phyloP scores from a whole-genome alignment of 2,888 invertebrate genomes.

The Saturnia japonica region DNA sequence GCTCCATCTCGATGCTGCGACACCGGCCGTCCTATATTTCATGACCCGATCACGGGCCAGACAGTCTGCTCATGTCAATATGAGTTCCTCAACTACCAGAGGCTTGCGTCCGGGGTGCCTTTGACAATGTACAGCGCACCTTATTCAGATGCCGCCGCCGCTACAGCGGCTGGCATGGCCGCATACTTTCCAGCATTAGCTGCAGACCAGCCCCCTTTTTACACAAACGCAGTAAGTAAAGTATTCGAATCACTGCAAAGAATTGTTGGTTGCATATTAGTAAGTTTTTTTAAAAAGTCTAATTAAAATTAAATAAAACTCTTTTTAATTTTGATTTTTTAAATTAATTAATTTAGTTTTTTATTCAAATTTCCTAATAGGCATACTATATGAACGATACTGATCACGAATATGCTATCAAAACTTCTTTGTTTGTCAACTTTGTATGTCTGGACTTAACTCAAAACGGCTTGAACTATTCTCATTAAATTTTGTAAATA shows the following conservation, averaged over 20 bases:
- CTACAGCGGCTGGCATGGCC: slow-evolving; percentile 89
- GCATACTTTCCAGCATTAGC: slow-evolving; percentile 93
- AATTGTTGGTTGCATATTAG: slow-evolving; percentile 17
- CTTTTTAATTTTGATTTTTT: no score
- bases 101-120: slow-evolving; percentile 88
- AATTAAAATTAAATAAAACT: not conserved
- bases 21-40: slow-evolving; percentile 94
- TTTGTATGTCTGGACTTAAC: no score
- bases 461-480: no score
- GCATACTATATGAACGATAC: no score
- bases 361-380: no score
- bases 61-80: slow-evolving; percentile 95
- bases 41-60: slow-evolving; percentile 94
- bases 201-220: slow-evolving; percentile 93
- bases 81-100: slow-evolving; percentile 92
- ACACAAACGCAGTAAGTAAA: slow-evolving; percentile 90
- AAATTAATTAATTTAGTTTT: no score
- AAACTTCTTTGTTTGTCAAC: no score
- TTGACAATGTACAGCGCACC: slow-evolving; percentile 91
- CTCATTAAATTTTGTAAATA: no score
- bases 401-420: no score
- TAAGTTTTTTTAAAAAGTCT: not conserved
- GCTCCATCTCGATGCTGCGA: slow-evolving; percentile 91
- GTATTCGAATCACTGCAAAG: slow-evolving; percentile 8
- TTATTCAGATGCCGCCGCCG: slow-evolving; percentile 87